phyloP scores from a whole-genome alignment of 2,113 vertebrate species.

The Mobula birostris region DNA sequence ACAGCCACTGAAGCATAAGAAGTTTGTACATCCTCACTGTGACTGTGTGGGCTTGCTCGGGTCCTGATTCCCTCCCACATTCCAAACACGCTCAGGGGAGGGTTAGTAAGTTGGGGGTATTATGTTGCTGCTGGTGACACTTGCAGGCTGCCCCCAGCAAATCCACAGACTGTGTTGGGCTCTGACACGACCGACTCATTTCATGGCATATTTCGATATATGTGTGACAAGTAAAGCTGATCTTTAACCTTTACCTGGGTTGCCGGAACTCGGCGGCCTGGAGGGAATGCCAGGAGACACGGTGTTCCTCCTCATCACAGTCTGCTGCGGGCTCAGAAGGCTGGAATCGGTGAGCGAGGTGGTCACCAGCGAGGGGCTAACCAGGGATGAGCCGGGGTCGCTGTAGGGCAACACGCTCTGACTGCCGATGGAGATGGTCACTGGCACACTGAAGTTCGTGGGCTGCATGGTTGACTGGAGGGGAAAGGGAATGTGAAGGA shows the following conservation, averaged over 20 bases:
- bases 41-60: no score
- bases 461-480: conserved; percentile 82
- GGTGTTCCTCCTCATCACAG: conserved; percentile 77
- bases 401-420: conserved; percentile 86
- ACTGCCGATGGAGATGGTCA: conserved; percentile 89
- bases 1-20: no score
- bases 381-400: conserved; percentile 76
- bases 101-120: no score
- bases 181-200: no score
- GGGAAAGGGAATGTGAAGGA: conserved; percentile 40
- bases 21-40: no score
- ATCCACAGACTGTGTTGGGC: no score
- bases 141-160: no score
- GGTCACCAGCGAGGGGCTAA: conserved; percentile 83
- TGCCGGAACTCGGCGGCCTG: conserved; percentile 69
- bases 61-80: no score
- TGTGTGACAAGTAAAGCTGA: no score
- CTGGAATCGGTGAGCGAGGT: conserved; percentile 84
- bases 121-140: no score
- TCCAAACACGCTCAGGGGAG: no score
- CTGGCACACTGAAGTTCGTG: conserved; percentile 90
- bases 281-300: conserved; percentile 87
- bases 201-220: no score
- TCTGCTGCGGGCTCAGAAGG: conserved; percentile 86
- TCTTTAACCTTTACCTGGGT: conserved; percentile 60